Evolutionary conservation across 2,113 vertebrate genomes (phyloP), one percentile per base, ranked within the genome.

Genomic region (Nothobranchius kuhntae): DNA sequence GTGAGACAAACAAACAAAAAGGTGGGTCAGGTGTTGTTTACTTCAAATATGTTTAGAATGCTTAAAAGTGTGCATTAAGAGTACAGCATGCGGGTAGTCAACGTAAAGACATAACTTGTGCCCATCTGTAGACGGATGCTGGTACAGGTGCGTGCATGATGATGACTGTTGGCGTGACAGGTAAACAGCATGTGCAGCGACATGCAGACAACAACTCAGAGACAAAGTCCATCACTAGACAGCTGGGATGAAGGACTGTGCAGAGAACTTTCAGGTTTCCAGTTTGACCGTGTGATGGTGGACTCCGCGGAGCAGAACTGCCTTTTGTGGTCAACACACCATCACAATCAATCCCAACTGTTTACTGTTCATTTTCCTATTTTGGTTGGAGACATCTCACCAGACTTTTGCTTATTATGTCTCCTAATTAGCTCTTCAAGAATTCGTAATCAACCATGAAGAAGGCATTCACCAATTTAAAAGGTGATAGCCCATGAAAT

Each of bases 401-500:
- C 80, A 77, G 80, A 75, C 54, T 89, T 91, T 92, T 68, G 79
- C 84, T 87, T 90, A 92, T 92, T 91, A 91, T 89, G 88, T 75
- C 87, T 91, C 85, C 89, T 91, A 92, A 93, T 92, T 91, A 92
- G 87, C 78, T 74, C 80, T 74, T 82, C 91, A 89, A 86, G 87
- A 93, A 92, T 92, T 89, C 86, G 87, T 92, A 92, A 94, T 93
- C 91, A 92, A 87, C 80, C 89, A 70, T 91, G 88, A 90, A 90
- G 86, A 88, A 90, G 87, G 88, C 90, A 92, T 91, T 89, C 80
- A 78, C 87, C 86, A 91, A 92, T 94, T 91, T 91, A 89, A 91
- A 91, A 92, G 83, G 89, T 91, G 91, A 93, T 92, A 89, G 89
- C 73, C 91, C 90, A 89, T 91, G 92, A 93, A 92, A 93, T 93